These are phyloP conservation scores for Zosterops borbonicus DNA, from an alignment of 2,113 vertebrate species.

Conservation along the genomic window DNA sequence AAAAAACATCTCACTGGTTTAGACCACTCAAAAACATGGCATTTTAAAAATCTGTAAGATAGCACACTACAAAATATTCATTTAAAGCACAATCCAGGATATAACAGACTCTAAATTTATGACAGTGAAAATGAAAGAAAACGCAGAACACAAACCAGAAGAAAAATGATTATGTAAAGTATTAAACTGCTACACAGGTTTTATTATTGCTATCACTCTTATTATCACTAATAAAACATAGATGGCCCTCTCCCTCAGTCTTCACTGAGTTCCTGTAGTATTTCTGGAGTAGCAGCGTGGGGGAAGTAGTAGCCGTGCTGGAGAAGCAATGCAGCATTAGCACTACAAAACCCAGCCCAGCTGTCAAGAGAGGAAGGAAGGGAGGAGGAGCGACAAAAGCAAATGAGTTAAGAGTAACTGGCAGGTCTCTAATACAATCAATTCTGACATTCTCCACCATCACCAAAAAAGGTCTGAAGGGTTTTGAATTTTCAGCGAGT, in stretches of 20 bases:
- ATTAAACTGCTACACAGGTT: background rate
- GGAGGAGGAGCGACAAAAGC: constrained; percentile 8
- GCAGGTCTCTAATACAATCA: constrained; percentile 26
- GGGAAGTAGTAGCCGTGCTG: constrained; percentile 11
- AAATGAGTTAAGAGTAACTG: constrained; percentile 39
- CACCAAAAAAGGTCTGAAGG: constrained; percentile 53
- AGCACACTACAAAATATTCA: background rate
- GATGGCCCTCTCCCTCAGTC: background rate
- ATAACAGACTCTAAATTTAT: background rate
- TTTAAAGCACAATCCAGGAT: background rate
- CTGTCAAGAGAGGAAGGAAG: constrained; percentile 55
- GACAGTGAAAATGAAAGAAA: background rate
- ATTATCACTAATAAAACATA: background rate
- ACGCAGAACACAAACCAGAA: background rate
- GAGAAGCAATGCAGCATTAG: background rate
- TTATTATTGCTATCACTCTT: background rate
- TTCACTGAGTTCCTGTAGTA: background rate
- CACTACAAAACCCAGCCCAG: background rate
- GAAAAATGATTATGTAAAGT: background rate
- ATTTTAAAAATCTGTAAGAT: background rate
- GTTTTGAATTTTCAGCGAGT: background rate
- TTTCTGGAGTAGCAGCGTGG: background rate
- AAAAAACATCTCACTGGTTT: background rate
- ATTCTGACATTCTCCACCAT: constrained; percentile 14
- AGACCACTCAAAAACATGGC: background rate